Percentiles rank a stretch among this genome's conserved stretches.
These are phyloP conservation scores for Microcebus murinus DNA, from an alignment of 2,113 vertebrate genomes.

Conservation along the genomic window DNA sequence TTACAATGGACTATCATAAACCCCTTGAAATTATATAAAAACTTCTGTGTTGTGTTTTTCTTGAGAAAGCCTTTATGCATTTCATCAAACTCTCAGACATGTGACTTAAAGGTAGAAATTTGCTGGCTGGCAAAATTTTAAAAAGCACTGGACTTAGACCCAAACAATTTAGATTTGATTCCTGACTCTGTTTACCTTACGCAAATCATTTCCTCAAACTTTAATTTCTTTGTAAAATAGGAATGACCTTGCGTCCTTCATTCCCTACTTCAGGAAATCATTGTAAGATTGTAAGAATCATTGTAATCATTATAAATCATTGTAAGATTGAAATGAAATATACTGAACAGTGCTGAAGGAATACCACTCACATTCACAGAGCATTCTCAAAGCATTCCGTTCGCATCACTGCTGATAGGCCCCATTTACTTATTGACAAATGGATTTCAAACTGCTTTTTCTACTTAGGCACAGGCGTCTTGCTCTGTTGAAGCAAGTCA, in stretches of 20 bases:
- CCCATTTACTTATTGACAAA: background rate
- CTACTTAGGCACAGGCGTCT: slow-evolving; percentile 93
- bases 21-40: background rate
- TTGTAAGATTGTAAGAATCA: background rate
- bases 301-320: no score
- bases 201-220: background rate
- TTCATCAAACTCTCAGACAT: slow-evolving; percentile 4
- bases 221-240: slow-evolving; percentile 23
- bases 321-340: background rate
- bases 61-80: background rate
- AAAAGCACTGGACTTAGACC: slow-evolving; percentile 10
- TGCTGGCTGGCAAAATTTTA: background rate
- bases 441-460: background rate
- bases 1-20: background rate
- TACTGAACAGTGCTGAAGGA: background rate
- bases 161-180: slow-evolving; percentile 29
- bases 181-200: background rate
- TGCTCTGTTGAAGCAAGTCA: slow-evolving; percentile 98
- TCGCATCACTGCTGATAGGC: background rate
- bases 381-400: background rate
- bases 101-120: slow-evolving; percentile 41
- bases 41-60: background rate
- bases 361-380: background rate
- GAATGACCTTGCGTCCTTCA: background rate
- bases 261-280: background rate